Evolutionary conservation across 2,888 invertebrate species (phyloP), one percentile per base, ranked within the genome.

Genomic region (Drosophila quasianomalipes): DNA sequence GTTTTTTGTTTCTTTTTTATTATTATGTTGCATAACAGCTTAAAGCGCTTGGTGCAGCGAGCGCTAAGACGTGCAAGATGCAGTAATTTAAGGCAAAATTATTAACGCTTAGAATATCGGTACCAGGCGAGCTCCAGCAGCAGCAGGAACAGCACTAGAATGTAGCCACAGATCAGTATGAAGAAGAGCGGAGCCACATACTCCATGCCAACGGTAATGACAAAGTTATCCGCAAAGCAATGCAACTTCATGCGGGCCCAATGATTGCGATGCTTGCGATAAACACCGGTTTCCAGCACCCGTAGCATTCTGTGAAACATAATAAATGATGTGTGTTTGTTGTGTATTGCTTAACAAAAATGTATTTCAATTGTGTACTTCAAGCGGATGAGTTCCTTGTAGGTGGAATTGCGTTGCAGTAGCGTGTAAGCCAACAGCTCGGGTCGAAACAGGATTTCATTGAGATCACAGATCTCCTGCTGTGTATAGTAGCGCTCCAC

Each of bases 401-500:
- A 93, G 3, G 90, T 90, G 9, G 93, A 93, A 35, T 92, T 92
- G 39, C 78, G 89, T 57, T 85, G 85, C 22, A 92, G 44, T 26
- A 85, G 78, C 0, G 89, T 83, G 28, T 88, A 89, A 31, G 92
- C 35, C 26, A 77, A n/a, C 19, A 80, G 72, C 19, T 91, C 90
- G 1, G 91, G 82, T 30, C 93, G 76, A 4, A 93, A 75, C 3
- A 85, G 58, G 7, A 93, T 78, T 64, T 93, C 92, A 69, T 93
- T 93, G 0, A 94, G 79, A 76, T 93, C 93, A 63, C 93, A 93
- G 14, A 93, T 91, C 64, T 94, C 88, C 41, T 92, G 69, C 7
- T 91, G 91, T 2, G 86, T 78, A 55, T 81, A 93, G 37, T 81
- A 76, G 1, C 82, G 79, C 47, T 92, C 91, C 52, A 93, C 86